Conservation (phyloP, 2,797 vertebrate species). For the Carcharodon carcharias region DNA sequence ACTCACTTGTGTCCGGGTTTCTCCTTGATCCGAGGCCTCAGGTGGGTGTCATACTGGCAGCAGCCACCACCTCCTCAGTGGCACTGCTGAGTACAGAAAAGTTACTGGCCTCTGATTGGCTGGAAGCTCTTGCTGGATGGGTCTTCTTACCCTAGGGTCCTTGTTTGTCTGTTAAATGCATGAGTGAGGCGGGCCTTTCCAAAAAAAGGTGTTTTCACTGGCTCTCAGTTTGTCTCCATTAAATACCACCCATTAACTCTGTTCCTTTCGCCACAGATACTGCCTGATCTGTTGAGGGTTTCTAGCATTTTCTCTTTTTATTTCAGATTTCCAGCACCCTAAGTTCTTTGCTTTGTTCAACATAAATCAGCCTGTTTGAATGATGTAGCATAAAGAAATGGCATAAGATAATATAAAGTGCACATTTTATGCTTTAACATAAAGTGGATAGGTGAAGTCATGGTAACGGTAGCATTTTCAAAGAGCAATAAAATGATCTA, state of each 20-base stretch:
- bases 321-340: neutral
- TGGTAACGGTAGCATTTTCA: neutral
- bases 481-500: constrained; percentile 14
- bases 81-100: too few relatives aligned
- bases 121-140: too few relatives aligned
- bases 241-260: neutral
- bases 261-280: neutral
- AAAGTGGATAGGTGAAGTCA: neutral
- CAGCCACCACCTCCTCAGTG: too few relatives aligned
- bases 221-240: too few relatives aligned
- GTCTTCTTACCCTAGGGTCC: too few relatives aligned
- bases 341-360: neutral
- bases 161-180: too few relatives aligned
- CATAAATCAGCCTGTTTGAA: neutral
- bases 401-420: neutral
- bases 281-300: neutral
- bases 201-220: too few relatives aligned
- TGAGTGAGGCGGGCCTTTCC: too few relatives aligned
- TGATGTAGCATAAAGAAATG: neutral
- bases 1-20: too few relatives aligned
- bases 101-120: too few relatives aligned
- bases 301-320: neutral
- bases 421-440: constrained; percentile 3
- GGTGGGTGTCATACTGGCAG: too few relatives aligned
- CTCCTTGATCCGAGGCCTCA: too few relatives aligned